These are phyloP conservation scores for Gymnoscopelus braueri DNA, from an alignment of 2,797 vertebrate genomes.

Conservation along the genomic window DNA sequence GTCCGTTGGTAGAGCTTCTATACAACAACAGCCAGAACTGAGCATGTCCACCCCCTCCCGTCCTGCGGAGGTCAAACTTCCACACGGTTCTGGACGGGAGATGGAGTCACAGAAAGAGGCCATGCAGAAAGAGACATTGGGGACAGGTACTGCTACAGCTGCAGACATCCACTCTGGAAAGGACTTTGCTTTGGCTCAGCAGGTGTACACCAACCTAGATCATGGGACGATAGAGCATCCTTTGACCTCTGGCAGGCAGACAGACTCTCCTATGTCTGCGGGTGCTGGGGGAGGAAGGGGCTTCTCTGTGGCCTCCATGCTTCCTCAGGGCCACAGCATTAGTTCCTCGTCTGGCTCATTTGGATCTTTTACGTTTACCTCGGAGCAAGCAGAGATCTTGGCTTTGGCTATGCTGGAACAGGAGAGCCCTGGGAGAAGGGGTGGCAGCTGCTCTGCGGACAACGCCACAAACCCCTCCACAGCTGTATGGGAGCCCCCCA, in stretches of 20 bases:
- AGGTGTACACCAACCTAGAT: constrained; percentile 85
- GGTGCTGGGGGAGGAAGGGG: constrained; percentile 88
- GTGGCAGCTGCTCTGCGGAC: constrained; percentile 69
- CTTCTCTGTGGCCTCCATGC: constrained; percentile 97
- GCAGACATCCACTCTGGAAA: constrained; percentile 77
- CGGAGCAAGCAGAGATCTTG: constrained; percentile 94
- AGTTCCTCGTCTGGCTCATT: constrained; percentile 82
- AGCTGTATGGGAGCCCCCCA: constrained; percentile 80
- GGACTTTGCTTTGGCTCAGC: constrained; percentile 80
- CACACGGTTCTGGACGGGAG: constrained; percentile 46
- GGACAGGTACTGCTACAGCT: constrained; percentile 28
- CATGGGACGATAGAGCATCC: constrained; percentile 83
- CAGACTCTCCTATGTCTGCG: constrained; percentile 90
- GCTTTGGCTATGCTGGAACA: constrained; percentile 95
- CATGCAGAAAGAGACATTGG: constrained; percentile 66
- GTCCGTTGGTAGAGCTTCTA: constrained; percentile 40
- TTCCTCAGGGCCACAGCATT: constrained; percentile 87
- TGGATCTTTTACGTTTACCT: constrained; percentile 88
- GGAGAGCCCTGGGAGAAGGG: constrained; percentile 83
- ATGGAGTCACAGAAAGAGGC: constrained; percentile 50
- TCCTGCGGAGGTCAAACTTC: constrained; percentile 58
- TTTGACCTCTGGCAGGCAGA: constrained; percentile 82
- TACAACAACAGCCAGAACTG: constrained; percentile 51
- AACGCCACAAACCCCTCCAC: constrained; percentile 60
- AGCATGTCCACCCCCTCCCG: constrained; percentile 51